Percentiles rank a stretch among this genome's conserved stretches.
Conservation (phyloP, 2,888 invertebrate species). For the Hololepta plana region DNA sequence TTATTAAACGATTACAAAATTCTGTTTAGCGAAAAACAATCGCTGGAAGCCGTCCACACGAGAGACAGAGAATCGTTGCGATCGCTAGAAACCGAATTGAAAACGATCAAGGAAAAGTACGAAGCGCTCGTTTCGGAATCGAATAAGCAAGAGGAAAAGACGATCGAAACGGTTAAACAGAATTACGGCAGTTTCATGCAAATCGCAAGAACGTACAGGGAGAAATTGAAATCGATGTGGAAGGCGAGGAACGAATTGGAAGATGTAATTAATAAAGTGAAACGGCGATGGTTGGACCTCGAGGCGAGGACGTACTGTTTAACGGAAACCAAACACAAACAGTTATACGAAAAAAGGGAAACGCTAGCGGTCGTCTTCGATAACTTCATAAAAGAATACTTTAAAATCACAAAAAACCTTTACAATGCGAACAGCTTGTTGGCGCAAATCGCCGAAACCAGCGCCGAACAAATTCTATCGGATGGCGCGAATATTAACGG, state of each 20-base stretch:
- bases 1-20: slow-evolving; percentile 17
- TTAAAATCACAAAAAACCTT: slow-evolving; percentile 11
- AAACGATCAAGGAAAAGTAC: too few relatives aligned
- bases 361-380: slow-evolving; percentile 14
- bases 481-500: too few relatives aligned
- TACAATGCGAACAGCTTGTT: slow-evolving; percentile 1
- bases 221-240: too few relatives aligned
- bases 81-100: too few relatives aligned
- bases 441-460: slow-evolving; percentile 6
- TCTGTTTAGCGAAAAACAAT: slow-evolving; percentile 19
- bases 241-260: slow-evolving; percentile 11
- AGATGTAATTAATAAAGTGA: slow-evolving; percentile 9
- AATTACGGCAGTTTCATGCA: too few relatives aligned
- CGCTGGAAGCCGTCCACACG: slow-evolving; percentile 16
- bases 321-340: slow-evolving; percentile 9
- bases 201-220: too few relatives aligned
- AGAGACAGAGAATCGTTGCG: slow-evolving; percentile 13
- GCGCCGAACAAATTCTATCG: slow-evolving; percentile 11
- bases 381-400: slow-evolving; percentile 16
- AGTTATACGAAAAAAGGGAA: slow-evolving; percentile 14
- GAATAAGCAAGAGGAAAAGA: too few relatives aligned
- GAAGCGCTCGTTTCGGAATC: too few relatives aligned
- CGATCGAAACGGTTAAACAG: too few relatives aligned
- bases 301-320: slow-evolving; percentile 11
- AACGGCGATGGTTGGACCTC: slow-evolving; percentile 10